Evolutionary conservation across 2,888 invertebrate genomes (phyloP), one percentile per base, ranked within the genome.

Genomic region (Megaustenia siamemsis): DNA sequence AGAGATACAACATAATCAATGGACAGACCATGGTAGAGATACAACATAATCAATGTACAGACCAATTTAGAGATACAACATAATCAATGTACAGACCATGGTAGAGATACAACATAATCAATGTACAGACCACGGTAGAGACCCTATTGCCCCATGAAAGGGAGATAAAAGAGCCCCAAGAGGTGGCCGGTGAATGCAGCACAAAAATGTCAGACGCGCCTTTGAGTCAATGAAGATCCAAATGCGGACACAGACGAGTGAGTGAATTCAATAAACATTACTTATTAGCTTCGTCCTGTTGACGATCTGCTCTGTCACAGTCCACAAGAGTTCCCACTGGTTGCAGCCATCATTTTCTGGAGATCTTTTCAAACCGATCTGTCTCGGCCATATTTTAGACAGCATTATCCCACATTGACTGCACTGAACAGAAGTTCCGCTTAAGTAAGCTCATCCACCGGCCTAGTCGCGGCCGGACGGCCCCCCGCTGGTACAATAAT

Each of bases 261-360:
- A 78, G 43, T 21, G 12, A 45, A 32, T 15, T 66, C n/a, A 78
- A 78, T 43, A 66, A 66, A 78, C 63, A 63, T 78, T 43, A 78
- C 78, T 78, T 78, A 15, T 78, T 78, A 78, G 40, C 78, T 78
- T 63, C 66, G 28, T 18, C 40, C 43, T 78, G 43, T 78, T 66
- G 43, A 78, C 43, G 49, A 63, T 21, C 12, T 49, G 18, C 49
- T 73, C 73, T 28, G n/a, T 73, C 32, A 45, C 28, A 73, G 24
- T 28, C 18, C 28, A 28, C 6, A 15, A 73, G 32, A 32, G 73
- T 73, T 49, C 32, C 32, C 21, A 32, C 49, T 6, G 28, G 12
- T 73, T 49, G 8, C 32, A n/a, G 21, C 5, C 49, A 32, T 32
- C 18, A 28, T 73, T 45, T 73, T 73, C 18, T 32, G 1, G 49